Conservation (phyloP, 2,113 vertebrate genomes). For the Theristicus caerulescens region DNA sequence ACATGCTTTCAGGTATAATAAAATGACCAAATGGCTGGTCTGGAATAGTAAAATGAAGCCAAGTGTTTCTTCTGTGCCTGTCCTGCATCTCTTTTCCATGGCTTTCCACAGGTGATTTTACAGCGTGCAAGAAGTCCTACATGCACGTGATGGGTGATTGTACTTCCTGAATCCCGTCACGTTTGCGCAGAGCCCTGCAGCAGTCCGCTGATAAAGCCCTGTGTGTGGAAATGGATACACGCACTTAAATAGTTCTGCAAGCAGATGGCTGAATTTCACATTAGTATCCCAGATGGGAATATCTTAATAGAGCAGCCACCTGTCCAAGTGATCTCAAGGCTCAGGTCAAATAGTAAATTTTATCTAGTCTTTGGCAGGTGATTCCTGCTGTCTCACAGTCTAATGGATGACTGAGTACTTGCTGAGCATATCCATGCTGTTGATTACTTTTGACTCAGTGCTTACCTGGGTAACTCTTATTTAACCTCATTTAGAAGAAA, state of each 20-base stretch:
- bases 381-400: neutral
- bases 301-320: slow-evolving; percentile 52
- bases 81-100: neutral
- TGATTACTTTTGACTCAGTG: neutral
- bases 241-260: slow-evolving; percentile 15
- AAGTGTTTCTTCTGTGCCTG: neutral
- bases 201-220: neutral
- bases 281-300: slow-evolving; percentile 44
- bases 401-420: neutral
- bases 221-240: neutral
- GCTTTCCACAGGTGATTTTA: neutral
- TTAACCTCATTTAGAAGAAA: neutral
- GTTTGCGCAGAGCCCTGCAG: neutral
- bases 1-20: neutral
- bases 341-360: slow-evolving; percentile 47
- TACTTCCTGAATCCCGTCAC: neutral
- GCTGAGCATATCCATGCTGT: neutral
- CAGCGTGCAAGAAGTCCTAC: neutral
- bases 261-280: slow-evolving; percentile 54
- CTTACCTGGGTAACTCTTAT: neutral
- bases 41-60: neutral
- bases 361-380: slow-evolving; percentile 19
- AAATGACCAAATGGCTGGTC: neutral
- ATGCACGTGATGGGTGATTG: neutral
- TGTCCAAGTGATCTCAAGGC: slow-evolving; percentile 49